Conservation (phyloP, 2,113 vertebrate species). For the Aix galericulata region DNA sequence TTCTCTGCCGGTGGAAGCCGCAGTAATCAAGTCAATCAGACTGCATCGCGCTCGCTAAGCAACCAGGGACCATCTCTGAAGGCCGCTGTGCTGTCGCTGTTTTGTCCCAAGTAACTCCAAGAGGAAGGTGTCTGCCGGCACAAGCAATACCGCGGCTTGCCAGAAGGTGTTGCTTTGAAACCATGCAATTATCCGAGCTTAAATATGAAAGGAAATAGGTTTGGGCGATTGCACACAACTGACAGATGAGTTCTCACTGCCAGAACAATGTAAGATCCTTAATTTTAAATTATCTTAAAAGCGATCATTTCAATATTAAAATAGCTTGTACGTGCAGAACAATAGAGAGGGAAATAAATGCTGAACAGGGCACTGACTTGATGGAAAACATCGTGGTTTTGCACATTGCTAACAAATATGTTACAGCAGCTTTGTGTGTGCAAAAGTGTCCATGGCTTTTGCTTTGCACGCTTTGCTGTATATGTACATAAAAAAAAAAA, state of each 20-base stretch:
- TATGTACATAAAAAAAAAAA: too few relatives aligned
- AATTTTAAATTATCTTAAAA: neutral
- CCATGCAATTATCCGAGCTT: neutral
- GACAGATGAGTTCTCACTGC: neutral
- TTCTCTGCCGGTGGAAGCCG: neutral
- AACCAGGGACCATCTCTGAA: neutral
- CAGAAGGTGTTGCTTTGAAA: conserved; percentile 62
- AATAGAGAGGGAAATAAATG: neutral
- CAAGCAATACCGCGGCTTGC: conserved; percentile 32
- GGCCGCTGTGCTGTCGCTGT: accelerated
- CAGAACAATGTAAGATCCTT: neutral
- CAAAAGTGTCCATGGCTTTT: neutral
- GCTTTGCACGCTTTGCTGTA: neutral
- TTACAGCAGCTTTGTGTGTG: neutral
- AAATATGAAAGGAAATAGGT: neutral
- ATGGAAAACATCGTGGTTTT: neutral
- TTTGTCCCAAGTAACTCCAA: accelerated
- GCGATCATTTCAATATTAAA: neutral
- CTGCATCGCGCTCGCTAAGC: accelerated
- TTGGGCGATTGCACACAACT: neutral
- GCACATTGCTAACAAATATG: neutral
- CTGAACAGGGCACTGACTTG: accelerated
- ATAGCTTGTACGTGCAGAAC: accelerated
- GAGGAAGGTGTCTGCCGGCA: neutral
- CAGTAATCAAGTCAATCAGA: neutral